Conservation (phyloP, 2,888 invertebrate genomes). For the Seira ritae region DNA sequence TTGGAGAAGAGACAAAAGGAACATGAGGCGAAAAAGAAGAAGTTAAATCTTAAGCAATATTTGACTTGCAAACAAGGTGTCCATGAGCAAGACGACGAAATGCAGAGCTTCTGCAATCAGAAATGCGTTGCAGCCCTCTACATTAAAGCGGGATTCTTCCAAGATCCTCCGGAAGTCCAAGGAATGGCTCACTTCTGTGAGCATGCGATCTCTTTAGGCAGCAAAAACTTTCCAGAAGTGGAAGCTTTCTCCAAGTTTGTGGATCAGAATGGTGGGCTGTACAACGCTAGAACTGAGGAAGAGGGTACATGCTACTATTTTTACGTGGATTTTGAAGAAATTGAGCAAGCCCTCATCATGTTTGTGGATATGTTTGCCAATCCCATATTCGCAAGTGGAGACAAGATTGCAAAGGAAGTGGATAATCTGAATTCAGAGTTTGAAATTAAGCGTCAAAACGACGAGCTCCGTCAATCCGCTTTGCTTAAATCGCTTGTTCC, state of each 20-base stretch:
- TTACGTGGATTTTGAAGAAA: constrained; percentile 12
- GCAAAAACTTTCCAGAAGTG: constrained; percentile 34
- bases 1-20: neutral
- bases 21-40: neutral
- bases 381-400: constrained; percentile 19
- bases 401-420: constrained; percentile 3
- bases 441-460: constrained; percentile 16
- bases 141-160: constrained; percentile 35
- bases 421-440: constrained; percentile 41
- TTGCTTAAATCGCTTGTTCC: constrained; percentile 8
- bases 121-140: constrained; percentile 12
- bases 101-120: constrained; percentile 28
- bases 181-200: constrained; percentile 53
- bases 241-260: constrained; percentile 39
- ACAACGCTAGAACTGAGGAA: constrained; percentile 26
- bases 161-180: constrained; percentile 33
- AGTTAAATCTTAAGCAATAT: neutral
- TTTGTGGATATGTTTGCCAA: constrained; percentile 40
- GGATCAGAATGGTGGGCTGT: constrained; percentile 15
- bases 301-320: constrained; percentile 25
- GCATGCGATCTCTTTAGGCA: constrained; percentile 28
- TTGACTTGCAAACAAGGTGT: constrained; percentile 23
- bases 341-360: constrained; percentile 10
- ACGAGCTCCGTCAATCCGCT: constrained; percentile 5
- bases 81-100: constrained; percentile 29